Base-by-base conservation (phyloP, 2,888 invertebrate genomes). In the Peribatodes rhomboidaria region DNA sequence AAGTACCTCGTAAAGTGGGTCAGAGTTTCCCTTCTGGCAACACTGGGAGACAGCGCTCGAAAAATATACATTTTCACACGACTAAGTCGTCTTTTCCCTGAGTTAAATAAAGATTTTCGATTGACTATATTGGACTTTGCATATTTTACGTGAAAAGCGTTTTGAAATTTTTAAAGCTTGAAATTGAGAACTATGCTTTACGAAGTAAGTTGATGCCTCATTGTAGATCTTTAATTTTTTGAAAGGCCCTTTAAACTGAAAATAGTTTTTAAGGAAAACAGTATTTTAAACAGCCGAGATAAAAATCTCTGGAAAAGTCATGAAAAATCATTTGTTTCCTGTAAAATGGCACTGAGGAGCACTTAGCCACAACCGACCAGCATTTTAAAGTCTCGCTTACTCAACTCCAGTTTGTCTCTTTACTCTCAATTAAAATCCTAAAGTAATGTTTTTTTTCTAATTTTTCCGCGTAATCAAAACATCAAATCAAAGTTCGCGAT, bases 51-150 rank as follows among this genome's bases (percentile, higher is more conserved):
- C 61, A 52, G 61, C 60, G 58, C 59, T 61, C 49, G 53, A 58
- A 63, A 58, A 69, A 66, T 72, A 42, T 66, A 68, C 65, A 67
- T 68, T 71, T 69, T 71, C 71, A 64, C 61, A 64, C 64, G 60
- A 61, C 46, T 61, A 60, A 62, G 61, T 52, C 58, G 49, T 66
- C 61, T 59, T 59, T 63, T 67, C 44, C 42, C 44, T 47, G 65
- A 67, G 67, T 73, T 65, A 69, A 67, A 70, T 72, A 72, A 69
- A 64, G 66, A 65, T 69, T 67, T 69, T 53, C 57, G 63, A 61
- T 72, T 70, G 68, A 52, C 44, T 67, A 63, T 59, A 55, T 49
- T 53, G 52, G 52, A 22, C 35, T 69, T 69, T 64, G 44, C 56
- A 66, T 61, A 64, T 61, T 65, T 65, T 44, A 55, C 35, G 20